Evolutionary conservation across 2,797 vertebrate species (phyloP), one percentile per base, ranked within the genome.

Genomic region (Carcharodon carcharias): DNA sequence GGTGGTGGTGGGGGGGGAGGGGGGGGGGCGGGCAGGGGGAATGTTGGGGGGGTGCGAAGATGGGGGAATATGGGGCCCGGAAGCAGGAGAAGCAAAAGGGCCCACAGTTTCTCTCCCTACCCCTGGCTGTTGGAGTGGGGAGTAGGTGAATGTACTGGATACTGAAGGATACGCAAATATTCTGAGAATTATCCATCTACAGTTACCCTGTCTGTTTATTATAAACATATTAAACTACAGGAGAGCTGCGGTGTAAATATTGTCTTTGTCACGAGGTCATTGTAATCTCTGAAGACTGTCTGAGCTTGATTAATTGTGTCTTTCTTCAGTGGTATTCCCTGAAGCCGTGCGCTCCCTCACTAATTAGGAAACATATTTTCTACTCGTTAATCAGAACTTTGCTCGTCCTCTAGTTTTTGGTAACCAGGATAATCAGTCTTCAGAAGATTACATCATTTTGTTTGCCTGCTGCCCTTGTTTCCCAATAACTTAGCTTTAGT

Each of bases 341-440:
- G 89, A n/a, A 92, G 58, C 18, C 58, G 61, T 2, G 6, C 8
- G 31, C 58, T 40, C 89, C 89, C 58, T 92, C 89, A 92, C 56
- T 92, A 92, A 92, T 92, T 92, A 92, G 58, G 58, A 58, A 92
- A 92, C 89, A 92, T 61, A 92, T 85, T 85, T 85, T 85, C 82
- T 6, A 50, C 58, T 92, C 35, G 58, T 92, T 92, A 63, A 92
- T 92, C 89, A 92, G 58, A 92, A 40, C 31, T 92, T 63, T 92
- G 58, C 58, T 40, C 63, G 89, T 63, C 89, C 58, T 92, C 89
- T 8, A 92, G 89, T 63, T 92, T 63, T n/a, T 21, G 89, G 35
- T 63, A 92, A 92, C 58, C 23, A 35, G 58, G 58, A 92, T 63
- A 63, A 92, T 23, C 1, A 23, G 31, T 92, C 89, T 63, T 21